phyloP scores from a whole-genome alignment of 2,888 invertebrate species.

The Pegoplata infirma region DNA sequence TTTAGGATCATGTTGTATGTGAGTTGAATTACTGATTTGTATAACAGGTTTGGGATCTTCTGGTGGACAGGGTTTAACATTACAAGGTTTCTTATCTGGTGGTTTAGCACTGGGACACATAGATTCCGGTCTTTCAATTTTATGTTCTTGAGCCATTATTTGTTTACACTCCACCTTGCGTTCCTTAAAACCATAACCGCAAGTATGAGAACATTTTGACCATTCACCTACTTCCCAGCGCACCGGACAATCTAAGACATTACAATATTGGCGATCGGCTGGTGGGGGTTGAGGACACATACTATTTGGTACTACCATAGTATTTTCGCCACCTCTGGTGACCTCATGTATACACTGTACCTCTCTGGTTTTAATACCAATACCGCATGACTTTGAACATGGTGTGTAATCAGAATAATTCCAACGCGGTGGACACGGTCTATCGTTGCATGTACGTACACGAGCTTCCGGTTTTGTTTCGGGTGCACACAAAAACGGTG shows the following conservation, averaged over 20 bases:
- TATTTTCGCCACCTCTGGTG: slow-evolving; percentile 91
- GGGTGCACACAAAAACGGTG: slow-evolving; percentile 91
- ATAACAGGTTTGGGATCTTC: slow-evolving; percentile 87
- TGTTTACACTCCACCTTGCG: slow-evolving; percentile 92
- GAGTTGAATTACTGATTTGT: slow-evolving; percentile 88
- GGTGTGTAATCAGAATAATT: slow-evolving; percentile 92
- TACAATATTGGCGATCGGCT: slow-evolving; percentile 92
- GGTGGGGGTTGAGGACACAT: slow-evolving; percentile 95
- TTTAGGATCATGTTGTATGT: slow-evolving; percentile 89
- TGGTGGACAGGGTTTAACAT: slow-evolving; percentile 87
- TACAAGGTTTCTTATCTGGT: slow-evolving; percentile 89
- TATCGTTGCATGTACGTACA: slow-evolving; percentile 94
- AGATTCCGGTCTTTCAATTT: slow-evolving; percentile 86
- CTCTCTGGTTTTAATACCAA: slow-evolving; percentile 94
- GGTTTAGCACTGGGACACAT: slow-evolving; percentile 89
- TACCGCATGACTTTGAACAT: slow-evolving; percentile 96
- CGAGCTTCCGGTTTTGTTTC: slow-evolving; percentile 93
- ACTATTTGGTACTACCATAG: slow-evolving; percentile 94
- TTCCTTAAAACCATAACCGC: slow-evolving; percentile 93
- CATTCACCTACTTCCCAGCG: slow-evolving; percentile 93
- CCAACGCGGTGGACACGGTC: slow-evolving; percentile 97
- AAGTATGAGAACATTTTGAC: slow-evolving; percentile 94
- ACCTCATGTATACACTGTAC: slow-evolving; percentile 83
- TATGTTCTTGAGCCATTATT: slow-evolving; percentile 94
- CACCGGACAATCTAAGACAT: slow-evolving; percentile 94